Evolutionary conservation across 1,140 invertebrate genomes (phyloP), one percentile per base, ranked within the genome.

Genomic region (Cyclargus thomasi): DNA sequence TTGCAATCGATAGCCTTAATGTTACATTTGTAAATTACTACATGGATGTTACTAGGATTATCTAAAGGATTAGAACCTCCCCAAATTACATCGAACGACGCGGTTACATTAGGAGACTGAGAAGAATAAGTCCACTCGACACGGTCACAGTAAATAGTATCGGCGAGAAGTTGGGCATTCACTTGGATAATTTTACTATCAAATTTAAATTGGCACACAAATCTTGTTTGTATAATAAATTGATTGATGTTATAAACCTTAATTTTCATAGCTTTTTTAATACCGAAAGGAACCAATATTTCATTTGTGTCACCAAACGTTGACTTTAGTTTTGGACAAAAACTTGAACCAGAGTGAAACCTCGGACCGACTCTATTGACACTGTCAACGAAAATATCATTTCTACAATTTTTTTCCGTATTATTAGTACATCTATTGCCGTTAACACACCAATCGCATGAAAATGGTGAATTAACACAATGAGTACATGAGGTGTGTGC

Each of bases 401-500:
- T 98, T 47, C 96, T 92, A 82, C 97, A 98, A 86, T 99, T 99
- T 86, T 98, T 97, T 5, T 97, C 97, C 0, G 97, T 97, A 86
- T 99, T 97, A 81, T 99, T 97, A 0, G 97, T 99, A 85, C 98
- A 99, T 29, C 97, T 93, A 88, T 99, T 97, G n/a, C 97, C 97
- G 82, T 98, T 97, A 3, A 99, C 97, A 90, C 98, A 99, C 97
- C 97, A 98, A 88, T 98, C 97, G 81, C 97, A 98, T 0, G 97
- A 97, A 83, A 98, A 98, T n/a, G 94, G 95, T 2, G 97, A 97
- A 21, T 97, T 97, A 0, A 98, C 97, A 89, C 97, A 98, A 74
- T 97, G 95, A 16, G 97, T 98, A 87, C 97, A 98, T 47, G 97
- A 97, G 73, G 94, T 96, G 90, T 99, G 98, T 3, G 97, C 97